Evolutionary conservation across 64 coral and sea anemone species (phyloP).

Genomic region (Porites australiensis): DNA sequence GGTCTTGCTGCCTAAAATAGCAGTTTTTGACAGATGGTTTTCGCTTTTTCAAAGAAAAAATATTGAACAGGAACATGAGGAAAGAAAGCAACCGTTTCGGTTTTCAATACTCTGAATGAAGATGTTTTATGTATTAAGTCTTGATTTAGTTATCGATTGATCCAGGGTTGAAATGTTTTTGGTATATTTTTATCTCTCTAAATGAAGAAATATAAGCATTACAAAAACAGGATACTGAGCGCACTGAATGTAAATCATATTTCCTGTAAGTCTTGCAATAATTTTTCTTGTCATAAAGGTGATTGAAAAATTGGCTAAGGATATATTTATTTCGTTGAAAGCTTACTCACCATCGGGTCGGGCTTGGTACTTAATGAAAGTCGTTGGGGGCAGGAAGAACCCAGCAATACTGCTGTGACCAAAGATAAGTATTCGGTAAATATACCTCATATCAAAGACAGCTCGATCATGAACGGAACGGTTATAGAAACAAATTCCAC

Average conservation of each 20-base stretch:
- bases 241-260: background rate
- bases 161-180: background rate
- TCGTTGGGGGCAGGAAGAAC: background rate
- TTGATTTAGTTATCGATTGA: background rate
- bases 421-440: conserved; percentile 1
- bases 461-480: background rate
- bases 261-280: conserved; percentile 3
- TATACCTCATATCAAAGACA: background rate
- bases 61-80: background rate
- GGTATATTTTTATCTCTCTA: background rate
- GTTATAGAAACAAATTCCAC: background rate
- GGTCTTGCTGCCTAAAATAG: background rate
- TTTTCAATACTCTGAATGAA: background rate
- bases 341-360: background rate
- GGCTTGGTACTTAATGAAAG: background rate
- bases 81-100: background rate
- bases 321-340: conserved; percentile 14
- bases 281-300: background rate
- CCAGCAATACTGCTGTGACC: background rate
- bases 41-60: background rate
- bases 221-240: background rate
- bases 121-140: background rate
- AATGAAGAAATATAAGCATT: background rate
- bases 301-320: too few species aligned
- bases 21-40: conserved; percentile 8